Conservation (phyloP, 2,888 invertebrate genomes). For the Volucella inflata region DNA sequence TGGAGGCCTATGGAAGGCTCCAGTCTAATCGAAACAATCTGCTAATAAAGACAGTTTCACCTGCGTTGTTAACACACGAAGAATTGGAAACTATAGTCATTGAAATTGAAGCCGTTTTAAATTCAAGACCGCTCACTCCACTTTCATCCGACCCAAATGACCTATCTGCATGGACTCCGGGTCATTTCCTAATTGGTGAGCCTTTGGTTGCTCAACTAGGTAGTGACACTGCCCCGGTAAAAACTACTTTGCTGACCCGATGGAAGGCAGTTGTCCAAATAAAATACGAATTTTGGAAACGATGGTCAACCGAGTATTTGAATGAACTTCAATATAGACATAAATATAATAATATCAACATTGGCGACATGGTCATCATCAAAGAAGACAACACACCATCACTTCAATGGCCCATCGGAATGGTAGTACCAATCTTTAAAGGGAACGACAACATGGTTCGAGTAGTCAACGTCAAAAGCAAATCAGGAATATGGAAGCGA, state of each 20-base stretch:
- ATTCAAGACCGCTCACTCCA: neutral
- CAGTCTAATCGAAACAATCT: no score
- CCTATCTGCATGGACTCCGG: neutral
- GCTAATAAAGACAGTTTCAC: no score
- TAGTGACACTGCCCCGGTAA: neutral
- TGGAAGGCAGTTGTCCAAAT: conserved; percentile 53
- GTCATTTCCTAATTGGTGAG: neutral
- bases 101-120: no score
- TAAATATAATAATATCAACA: conserved; percentile 52
- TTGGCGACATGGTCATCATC: conserved; percentile 27
- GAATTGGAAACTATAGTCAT: no score
- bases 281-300: conserved; percentile 69
- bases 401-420: no score
- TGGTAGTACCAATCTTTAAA: neutral
- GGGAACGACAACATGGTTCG: neutral
- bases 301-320: conserved; percentile 68
- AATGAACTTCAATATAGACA: conserved; percentile 62
- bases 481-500: neutral
- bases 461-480: neutral
- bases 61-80: no score
- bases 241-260: neutral
- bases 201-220: neutral
- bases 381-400: conserved; percentile 16
- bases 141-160: neutral
- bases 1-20: no score